Percentiles rank a stretch among this genome's conserved stretches.
Conservation (phyloP, 2,113 vertebrate species). For the Anguilla rostrata region DNA sequence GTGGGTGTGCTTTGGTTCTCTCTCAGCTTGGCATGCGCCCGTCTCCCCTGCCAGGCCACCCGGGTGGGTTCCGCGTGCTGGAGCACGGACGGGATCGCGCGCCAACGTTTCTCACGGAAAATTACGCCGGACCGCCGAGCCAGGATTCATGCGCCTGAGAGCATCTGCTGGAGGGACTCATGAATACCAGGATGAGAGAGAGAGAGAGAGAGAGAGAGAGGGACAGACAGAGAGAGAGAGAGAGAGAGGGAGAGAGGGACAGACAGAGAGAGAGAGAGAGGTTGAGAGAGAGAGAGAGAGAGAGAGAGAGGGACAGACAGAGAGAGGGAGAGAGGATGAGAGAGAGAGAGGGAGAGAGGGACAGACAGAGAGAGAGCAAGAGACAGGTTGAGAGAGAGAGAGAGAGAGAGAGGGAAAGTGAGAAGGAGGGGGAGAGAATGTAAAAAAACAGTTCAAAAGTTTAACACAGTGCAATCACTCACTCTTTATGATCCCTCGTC, state of each 20-base stretch:
- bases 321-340: no score
- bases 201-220: not conserved
- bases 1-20: not conserved
- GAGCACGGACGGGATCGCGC: not conserved
- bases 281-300: no score
- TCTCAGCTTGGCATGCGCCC: not conserved
- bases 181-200: conserved; percentile 13
- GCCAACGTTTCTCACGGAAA: not conserved
- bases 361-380: no score
- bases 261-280: no score
- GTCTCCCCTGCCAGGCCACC: not conserved
- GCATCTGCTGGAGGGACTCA: not conserved
- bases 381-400: not conserved
- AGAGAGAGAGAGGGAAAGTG: not conserved
- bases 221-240: no score
- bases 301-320: no score
- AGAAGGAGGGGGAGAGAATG: not conserved
- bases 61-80: not conserved
- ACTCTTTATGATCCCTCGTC: conserved; percentile 18
- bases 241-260: no score
- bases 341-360: no score
- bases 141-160: conserved; percentile 9
- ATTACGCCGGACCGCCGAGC: not conserved
- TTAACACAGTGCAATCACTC: conserved; percentile 22
- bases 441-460: conserved; percentile 23